phyloP scores from a whole-genome alignment of 92 coral and sea anemone species.

The Porites lobata region DNA sequence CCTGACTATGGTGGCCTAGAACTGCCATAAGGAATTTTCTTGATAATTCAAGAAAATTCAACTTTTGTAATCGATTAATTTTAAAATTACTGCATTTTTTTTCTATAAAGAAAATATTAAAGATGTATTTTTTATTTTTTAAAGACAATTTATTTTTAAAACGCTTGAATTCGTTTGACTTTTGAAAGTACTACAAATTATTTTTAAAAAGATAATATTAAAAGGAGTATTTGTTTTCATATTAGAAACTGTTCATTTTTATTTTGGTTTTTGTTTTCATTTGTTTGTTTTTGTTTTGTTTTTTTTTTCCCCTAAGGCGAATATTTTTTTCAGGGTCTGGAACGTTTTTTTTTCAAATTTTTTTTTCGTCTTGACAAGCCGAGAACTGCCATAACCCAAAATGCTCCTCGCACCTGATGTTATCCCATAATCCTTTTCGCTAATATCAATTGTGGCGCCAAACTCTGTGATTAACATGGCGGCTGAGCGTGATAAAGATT shows the following conservation, averaged over 20 bases:
- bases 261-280: neutral
- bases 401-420: constrained; percentile 32
- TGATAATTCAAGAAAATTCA: no score
- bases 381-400: constrained; percentile 33
- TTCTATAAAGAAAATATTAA: neutral
- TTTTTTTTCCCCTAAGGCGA: no score
- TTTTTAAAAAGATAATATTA: neutral
- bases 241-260: neutral
- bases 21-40: no score
- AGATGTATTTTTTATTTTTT: constrained; percentile 1
- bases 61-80: constrained; percentile 13
- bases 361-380: constrained; percentile 2
- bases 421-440: constrained; percentile 23
- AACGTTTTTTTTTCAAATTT: neutral
- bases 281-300: no score
- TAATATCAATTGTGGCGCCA: constrained; percentile 9
- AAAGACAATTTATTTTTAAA: constrained; percentile 11
- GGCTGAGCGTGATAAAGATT: constrained; percentile 23
- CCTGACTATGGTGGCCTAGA: no score
- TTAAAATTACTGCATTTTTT: constrained; percentile 15
- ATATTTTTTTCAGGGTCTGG: no score
- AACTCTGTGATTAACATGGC: constrained; percentile 17
- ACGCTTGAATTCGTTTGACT: constrained; percentile 1
- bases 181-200: constrained; percentile 15
- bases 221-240: constrained; percentile 15